These are phyloP conservation scores for Morinoia aosen DNA, from an alignment of 2,888 invertebrate species.

Conservation along the genomic window DNA sequence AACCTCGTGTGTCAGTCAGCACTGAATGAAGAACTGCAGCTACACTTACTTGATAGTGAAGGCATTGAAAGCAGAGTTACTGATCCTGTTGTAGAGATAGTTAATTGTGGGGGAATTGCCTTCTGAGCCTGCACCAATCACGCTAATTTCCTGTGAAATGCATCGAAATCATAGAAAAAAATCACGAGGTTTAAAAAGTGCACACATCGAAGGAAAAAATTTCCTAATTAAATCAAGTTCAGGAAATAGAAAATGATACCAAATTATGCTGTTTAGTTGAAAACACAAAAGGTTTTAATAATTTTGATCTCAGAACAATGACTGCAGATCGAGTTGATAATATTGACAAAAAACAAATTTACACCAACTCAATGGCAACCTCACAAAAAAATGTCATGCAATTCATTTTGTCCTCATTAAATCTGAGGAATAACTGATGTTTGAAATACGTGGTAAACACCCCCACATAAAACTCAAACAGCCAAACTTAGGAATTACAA, in stretches of 20 bases:
- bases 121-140: constrained; percentile 57
- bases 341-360: no score
- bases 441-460: no score
- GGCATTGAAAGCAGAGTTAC: constrained; percentile 55
- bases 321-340: no score
- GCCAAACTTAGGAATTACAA: no score
- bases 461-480: no score
- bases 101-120: constrained; percentile 49
- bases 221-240: neutral
- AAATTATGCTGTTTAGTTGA: no score
- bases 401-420: no score
- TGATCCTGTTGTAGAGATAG: constrained; percentile 56
- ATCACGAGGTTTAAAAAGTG: neutral
- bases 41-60: constrained; percentile 49
- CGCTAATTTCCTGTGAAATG: constrained; percentile 57
- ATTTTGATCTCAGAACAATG: no score
- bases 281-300: no score
- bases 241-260: neutral
- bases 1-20: neutral
- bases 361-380: no score
- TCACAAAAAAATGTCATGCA: no score
- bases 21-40: neutral
- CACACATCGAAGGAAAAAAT: neutral
- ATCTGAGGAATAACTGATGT: no score
- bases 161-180: neutral